Evolutionary conservation across 2,113 vertebrate genomes (phyloP).

Genomic region (Notechis scutatus): DNA sequence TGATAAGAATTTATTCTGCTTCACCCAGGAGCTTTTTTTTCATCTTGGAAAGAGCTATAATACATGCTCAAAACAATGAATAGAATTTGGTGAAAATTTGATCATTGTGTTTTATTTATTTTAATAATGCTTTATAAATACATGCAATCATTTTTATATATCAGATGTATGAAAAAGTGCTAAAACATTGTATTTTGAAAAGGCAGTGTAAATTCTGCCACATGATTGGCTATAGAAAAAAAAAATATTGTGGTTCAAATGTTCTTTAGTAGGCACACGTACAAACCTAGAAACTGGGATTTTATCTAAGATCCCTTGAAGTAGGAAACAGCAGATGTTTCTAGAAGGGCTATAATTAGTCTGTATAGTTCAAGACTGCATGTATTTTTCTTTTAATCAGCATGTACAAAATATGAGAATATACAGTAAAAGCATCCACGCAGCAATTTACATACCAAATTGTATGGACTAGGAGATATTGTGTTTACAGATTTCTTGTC

Average conservation of each 20-base stretch:
- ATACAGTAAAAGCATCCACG: not conserved
- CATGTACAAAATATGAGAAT: not conserved
- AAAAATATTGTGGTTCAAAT: not conserved
- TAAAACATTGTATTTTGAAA: not conserved
- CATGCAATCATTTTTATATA: not conserved
- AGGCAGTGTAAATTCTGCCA: not conserved
- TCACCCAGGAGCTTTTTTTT: not conserved
- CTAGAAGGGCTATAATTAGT: constrained; percentile 1
- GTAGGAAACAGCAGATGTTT: not conserved
- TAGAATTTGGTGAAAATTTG: not conserved
- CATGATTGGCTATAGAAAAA: not conserved
- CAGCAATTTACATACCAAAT: not conserved
- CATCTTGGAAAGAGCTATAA: not conserved
- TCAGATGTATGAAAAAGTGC: not conserved
- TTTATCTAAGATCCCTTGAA: constrained; percentile 10
- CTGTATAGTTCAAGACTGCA: not conserved
- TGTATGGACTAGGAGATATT: not conserved
- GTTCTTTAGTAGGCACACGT: not conserved
- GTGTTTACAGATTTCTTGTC: not conserved
- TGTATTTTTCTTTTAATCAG: not conserved
- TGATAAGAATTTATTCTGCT: not conserved
- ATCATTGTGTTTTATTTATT: not conserved
- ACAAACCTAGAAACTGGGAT: not conserved
- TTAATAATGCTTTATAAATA: not conserved
- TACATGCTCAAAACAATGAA: not conserved